Evolutionary conservation across 2,888 invertebrate species (phyloP).

Genomic region (Tetranychus piercei): DNA sequence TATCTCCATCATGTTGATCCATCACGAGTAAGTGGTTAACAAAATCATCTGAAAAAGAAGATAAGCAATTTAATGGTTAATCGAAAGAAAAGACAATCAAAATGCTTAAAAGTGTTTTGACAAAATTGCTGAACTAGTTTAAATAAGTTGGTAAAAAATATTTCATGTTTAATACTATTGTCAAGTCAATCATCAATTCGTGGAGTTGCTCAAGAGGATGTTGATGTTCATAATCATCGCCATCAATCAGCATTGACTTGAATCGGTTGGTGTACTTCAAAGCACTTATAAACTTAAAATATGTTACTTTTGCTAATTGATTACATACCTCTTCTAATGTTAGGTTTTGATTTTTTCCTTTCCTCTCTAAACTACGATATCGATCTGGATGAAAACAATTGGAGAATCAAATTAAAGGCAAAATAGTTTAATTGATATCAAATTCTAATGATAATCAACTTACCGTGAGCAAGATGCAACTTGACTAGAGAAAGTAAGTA

Average conservation of each 20-base stretch:
- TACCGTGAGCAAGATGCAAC: slow-evolving; percentile 46
- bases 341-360: not conserved
- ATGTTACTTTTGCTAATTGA: not conserved
- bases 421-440: not conserved
- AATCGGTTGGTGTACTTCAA: not conserved
- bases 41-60: slow-evolving; percentile 9
- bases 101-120: not conserved
- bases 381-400: slow-evolving; percentile 1
- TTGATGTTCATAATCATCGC: not conserved
- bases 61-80: not conserved
- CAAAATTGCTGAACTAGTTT: too few species aligned
- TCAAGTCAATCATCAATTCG: too few species aligned
- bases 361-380: slow-evolving; percentile 9
- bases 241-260: not conserved
- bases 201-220: too few species aligned
- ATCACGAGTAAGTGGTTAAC: slow-evolving; percentile 8
- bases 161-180: too few species aligned
- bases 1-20: too few species aligned
- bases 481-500: slow-evolving; percentile 47
- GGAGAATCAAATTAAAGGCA: not conserved
- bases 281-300: not conserved
- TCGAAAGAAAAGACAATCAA: not conserved
- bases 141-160: too few species aligned
- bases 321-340: slow-evolving; percentile 9
- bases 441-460: slow-evolving; percentile 22